Conservation (phyloP, 2,888 invertebrate species). For the Dryococelus australis region DNA sequence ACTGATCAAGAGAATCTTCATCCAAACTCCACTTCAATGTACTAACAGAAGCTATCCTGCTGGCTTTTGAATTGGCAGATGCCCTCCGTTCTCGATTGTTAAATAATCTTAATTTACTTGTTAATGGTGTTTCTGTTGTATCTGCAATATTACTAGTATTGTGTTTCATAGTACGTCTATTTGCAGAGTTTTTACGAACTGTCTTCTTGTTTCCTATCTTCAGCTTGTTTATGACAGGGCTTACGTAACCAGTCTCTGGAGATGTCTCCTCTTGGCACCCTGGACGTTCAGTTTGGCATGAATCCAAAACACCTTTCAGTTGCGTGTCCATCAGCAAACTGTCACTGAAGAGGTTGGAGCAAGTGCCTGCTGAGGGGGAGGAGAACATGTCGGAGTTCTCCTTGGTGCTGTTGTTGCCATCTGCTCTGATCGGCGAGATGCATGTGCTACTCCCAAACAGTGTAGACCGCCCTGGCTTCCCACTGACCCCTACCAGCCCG, state of each 20-base stretch:
- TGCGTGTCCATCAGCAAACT: slow-evolving; percentile 65
- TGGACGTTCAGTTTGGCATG: not conserved
- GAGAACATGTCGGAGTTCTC: slow-evolving; percentile 34
- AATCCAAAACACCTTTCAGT: slow-evolving; percentile 56
- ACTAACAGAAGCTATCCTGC: not conserved
- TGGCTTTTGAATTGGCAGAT: not conserved
- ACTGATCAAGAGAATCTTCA: not conserved
- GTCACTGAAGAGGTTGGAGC: slow-evolving; percentile 67
- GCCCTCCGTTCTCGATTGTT: not conserved
- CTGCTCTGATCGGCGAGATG: not conserved
- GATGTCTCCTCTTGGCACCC: not conserved
- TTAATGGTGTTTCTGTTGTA: not conserved
- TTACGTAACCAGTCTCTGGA: not conserved
- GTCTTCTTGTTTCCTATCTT: not conserved
- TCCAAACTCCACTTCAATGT: not conserved
- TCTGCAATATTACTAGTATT: not conserved
- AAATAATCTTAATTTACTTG: not conserved
- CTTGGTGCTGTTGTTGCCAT: not conserved
- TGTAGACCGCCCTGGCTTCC: not conserved
- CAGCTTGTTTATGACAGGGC: slow-evolving; percentile 8
- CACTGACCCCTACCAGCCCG: not conserved
- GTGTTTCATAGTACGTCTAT: not conserved
- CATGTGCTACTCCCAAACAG: not conserved
- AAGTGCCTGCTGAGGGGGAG: slow-evolving; percentile 45
- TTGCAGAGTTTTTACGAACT: not conserved